Evolutionary conservation across 2,888 invertebrate species (phyloP), one percentile per base, ranked within the genome.

Genomic region (Leptopilina drosophilae): DNA sequence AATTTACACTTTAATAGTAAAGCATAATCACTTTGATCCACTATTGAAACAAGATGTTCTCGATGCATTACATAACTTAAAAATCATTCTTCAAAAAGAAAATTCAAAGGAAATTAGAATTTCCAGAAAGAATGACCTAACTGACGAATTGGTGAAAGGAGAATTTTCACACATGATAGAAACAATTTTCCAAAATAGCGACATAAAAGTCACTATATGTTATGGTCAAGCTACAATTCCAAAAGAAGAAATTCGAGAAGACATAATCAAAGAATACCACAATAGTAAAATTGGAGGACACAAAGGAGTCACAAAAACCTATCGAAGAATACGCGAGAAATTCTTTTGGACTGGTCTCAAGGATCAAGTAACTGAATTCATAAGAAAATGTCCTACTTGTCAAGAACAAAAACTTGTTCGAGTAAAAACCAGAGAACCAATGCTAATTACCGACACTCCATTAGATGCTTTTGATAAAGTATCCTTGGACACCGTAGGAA

Each of bases 251-350:
- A 20, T 9, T 20, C 15, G 20, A 5, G 9, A 15, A 8, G 8
- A 15, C 8, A 83, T 82, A 8, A 78, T 84, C 1, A 20, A 42
- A 11, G 82, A 83, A 77, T 59, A 62, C 11, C 85, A 86, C 53
- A 59, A 76, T 4, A 80, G 81, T 9, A 40, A 79, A 6, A 62
- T 82, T 9, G 82, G 82, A 5, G 84, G 85, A 2, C 87, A 87
- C 62, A 83, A 81, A 62, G 86, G 87, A 0, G 76, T 83, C 0
- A 78, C 80, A 8, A 83, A 83, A 53, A 86, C 86, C 0, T 81
- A 77, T 14, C 56, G 77, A 8, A 59, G 81, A 42, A 80, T 86
- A 15, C 42, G 81, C 0, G 67, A 82, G 64, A 20, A 64, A 2
- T 84, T 80, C 42, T 80, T 79, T 33, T 85, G 86, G 85, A 80